Conservation (phyloP, 2,797 vertebrate species). For the Sarcophilus harrisii region DNA sequence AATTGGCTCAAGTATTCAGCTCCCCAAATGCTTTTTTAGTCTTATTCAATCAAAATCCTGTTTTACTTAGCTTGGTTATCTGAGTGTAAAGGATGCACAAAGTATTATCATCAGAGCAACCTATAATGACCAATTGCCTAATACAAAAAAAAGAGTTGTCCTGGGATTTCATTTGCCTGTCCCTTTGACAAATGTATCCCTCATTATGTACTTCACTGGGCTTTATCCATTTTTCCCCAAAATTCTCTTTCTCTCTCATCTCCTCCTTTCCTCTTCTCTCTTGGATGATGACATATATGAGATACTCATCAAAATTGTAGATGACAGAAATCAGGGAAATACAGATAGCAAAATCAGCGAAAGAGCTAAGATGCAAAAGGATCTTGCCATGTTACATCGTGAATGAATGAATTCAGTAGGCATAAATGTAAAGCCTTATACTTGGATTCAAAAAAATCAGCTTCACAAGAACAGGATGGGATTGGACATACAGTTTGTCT, state of each 20-base stretch:
- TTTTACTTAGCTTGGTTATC: not conserved
- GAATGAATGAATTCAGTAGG: not conserved
- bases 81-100: not conserved
- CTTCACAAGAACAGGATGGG: slow-evolving; percentile 49
- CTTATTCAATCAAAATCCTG: not conserved
- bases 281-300: not conserved
- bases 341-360: not conserved
- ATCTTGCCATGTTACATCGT: not conserved
- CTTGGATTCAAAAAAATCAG: slow-evolving; percentile 47
- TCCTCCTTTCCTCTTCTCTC: not conserved
- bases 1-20: not conserved
- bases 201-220: not conserved
- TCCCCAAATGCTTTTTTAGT: not conserved
- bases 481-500: slow-evolving; percentile 38
- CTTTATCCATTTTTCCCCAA: not conserved
- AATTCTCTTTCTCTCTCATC: not conserved
- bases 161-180: not conserved
- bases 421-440: not conserved
- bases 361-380: not conserved
- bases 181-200: not conserved
- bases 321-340: not conserved
- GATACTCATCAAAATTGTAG: not conserved
- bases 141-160: not conserved
- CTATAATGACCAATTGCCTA: not conserved
- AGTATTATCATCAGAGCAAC: not conserved